Percentiles rank a stretch among this genome's conserved stretches.
phyloP scores from a whole-genome alignment of 2,888 invertebrate genomes.

The Perithous albicinctus region DNA sequence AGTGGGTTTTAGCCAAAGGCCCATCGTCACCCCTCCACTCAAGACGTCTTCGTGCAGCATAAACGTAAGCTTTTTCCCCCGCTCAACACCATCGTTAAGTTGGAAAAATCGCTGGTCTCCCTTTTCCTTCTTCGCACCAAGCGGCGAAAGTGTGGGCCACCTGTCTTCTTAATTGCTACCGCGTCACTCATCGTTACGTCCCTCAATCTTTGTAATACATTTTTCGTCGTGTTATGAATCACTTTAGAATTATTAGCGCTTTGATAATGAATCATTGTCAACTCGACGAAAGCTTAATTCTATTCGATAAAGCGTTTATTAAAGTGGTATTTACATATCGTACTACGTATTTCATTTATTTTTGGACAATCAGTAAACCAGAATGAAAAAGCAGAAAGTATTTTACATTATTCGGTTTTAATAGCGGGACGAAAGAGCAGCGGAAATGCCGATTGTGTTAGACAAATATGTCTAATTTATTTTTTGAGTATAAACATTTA shows the following conservation, averaged over 20 bases:
- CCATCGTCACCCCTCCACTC: constrained; percentile 11
- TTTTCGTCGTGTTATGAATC: not conserved
- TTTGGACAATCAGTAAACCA: not conserved
- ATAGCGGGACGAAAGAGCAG: too few relatives aligned
- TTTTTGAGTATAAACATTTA: too few relatives aligned
- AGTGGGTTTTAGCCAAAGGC: constrained; percentile 46
- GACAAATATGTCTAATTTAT: too few relatives aligned
- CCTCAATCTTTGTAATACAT: constrained; percentile 41
- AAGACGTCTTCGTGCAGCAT: constrained; percentile 41
- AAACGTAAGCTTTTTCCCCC: constrained; percentile 51
- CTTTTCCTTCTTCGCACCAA: constrained; percentile 48
- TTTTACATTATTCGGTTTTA: too few relatives aligned
- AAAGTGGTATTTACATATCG: not conserved
- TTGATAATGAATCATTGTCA: not conserved
- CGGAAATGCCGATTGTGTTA: too few relatives aligned
- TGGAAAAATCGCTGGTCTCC: constrained; percentile 65
- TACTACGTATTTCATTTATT: not conserved
- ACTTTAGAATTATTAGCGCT: not conserved
- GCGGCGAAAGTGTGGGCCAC: constrained; percentile 32
- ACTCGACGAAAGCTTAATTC: not conserved
- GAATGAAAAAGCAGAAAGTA: too few relatives aligned
- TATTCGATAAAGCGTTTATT: not conserved
- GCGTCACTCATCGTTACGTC: constrained; percentile 5
- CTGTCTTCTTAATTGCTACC: constrained; percentile 49
- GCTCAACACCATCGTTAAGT: constrained; percentile 64